phyloP scores from a whole-genome alignment of 2,797 vertebrate species.

The Phoxinus dragarum region DNA sequence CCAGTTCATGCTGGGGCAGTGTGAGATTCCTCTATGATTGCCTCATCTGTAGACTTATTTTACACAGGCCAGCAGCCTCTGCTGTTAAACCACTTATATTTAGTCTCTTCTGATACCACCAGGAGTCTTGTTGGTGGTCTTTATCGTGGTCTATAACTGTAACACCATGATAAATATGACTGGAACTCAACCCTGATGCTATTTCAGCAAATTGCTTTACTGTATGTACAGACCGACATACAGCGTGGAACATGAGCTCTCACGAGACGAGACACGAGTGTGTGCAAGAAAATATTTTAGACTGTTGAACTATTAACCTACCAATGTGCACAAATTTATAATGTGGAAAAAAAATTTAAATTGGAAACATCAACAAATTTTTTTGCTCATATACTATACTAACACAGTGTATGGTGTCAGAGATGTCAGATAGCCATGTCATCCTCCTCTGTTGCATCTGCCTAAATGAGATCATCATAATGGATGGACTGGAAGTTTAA shows the following conservation, averaged over 20 bases:
- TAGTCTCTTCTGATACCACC: conserved; percentile 3
- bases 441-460: neutral
- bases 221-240: conserved; percentile 31
- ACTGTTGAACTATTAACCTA: conserved; percentile 48
- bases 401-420: neutral
- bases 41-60: conserved; percentile 43
- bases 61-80: conserved; percentile 28
- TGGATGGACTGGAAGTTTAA: neutral
- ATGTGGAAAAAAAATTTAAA: conserved; percentile 4
- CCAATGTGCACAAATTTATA: conserved; percentile 7
- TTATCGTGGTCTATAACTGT: conserved; percentile 41
- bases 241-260: conserved; percentile 33
- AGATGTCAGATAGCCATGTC: neutral
- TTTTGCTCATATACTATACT: neutral
- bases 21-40: conserved; percentile 52
- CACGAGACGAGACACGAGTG: conserved; percentile 26
- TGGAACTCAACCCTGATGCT: conserved; percentile 39
- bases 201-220: conserved; percentile 47
- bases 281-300: conserved; percentile 42
- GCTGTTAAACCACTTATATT: conserved; percentile 25
- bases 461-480: conserved; percentile 14
- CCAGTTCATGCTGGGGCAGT: conserved; percentile 46
- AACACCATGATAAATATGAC: conserved; percentile 48
- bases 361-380: neutral
- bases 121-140: conserved; percentile 31